Evolutionary conservation across 2,797 vertebrate genomes (phyloP).

Genomic region (Morelia viridis): DNA sequence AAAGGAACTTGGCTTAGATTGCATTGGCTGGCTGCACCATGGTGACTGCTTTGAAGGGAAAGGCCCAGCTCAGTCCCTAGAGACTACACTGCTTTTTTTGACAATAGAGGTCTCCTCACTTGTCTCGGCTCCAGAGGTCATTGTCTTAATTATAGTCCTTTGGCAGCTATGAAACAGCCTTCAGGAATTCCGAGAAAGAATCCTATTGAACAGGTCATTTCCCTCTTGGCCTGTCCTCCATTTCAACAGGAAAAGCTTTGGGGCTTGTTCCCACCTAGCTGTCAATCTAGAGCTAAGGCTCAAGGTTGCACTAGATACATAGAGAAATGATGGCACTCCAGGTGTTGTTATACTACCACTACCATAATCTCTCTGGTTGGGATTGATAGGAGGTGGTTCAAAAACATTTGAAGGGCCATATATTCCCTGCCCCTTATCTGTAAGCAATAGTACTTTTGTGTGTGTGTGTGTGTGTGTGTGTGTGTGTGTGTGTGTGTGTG

Average conservation of each 20-base stretch:
- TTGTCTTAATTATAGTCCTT: background rate
- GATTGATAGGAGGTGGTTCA: background rate
- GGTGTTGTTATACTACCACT: background rate
- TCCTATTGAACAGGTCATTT: too few relatives aligned
- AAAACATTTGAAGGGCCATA: background rate
- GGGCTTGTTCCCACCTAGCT: background rate
- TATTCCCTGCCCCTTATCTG: background rate
- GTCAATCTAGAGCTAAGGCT: background rate
- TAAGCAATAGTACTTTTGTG: background rate
- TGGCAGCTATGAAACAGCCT: background rate
- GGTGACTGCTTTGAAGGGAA: background rate
- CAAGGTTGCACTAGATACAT: background rate
- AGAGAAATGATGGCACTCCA: background rate
- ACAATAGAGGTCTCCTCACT: background rate
- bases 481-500: too few relatives aligned
- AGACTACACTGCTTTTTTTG: constrained; percentile 3
- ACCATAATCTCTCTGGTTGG: background rate
- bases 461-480: background rate
- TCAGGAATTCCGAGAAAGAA: background rate
- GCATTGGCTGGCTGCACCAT: background rate
- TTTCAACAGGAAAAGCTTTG: background rate
- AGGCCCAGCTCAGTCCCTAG: background rate
- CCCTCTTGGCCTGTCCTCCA: background rate
- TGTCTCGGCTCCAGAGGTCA: too few relatives aligned
- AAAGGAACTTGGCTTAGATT: too few relatives aligned